phyloP scores from a whole-genome alignment of 2,888 invertebrate species.

The Tetragonula carbonaria region DNA sequence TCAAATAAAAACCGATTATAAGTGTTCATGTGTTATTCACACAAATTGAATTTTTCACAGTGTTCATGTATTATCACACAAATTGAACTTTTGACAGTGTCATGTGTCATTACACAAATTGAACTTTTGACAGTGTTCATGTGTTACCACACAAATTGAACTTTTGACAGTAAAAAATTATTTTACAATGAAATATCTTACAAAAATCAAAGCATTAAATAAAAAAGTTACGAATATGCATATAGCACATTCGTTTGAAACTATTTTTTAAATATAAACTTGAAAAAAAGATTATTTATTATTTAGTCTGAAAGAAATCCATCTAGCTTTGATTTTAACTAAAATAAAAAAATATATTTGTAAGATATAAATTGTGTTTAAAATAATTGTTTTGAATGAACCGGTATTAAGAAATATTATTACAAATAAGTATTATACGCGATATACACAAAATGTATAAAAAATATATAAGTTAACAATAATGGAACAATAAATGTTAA shows the following conservation, averaged over 20 bases:
- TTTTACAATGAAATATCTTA: not conserved
- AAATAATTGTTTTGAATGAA: not conserved
- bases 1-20: conserved; percentile 26
- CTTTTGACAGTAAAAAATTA: not conserved
- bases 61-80: conserved; percentile 16
- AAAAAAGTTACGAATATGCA: not conserved
- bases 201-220: not conserved
- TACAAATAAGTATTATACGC: not conserved
- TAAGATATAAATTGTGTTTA: not conserved
- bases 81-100: conserved; percentile 17
- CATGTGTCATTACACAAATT: conserved; percentile 23
- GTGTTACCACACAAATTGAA: conserved; percentile 25
- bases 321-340: not conserved
- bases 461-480: not conserved
- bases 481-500: not conserved
- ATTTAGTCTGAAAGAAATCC: not conserved
- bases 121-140: conserved; percentile 2
- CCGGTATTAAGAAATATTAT: not conserved
- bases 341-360: not conserved
- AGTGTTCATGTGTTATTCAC: not conserved
- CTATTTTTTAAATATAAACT: not conserved
- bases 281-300: not conserved
- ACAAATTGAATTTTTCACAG: conserved; percentile 19
- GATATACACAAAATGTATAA: not conserved
- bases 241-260: not conserved